These are phyloP conservation scores for Lampropteryx suffumata DNA, from an alignment of 2,888 invertebrate genomes.

Conservation along the genomic window DNA sequence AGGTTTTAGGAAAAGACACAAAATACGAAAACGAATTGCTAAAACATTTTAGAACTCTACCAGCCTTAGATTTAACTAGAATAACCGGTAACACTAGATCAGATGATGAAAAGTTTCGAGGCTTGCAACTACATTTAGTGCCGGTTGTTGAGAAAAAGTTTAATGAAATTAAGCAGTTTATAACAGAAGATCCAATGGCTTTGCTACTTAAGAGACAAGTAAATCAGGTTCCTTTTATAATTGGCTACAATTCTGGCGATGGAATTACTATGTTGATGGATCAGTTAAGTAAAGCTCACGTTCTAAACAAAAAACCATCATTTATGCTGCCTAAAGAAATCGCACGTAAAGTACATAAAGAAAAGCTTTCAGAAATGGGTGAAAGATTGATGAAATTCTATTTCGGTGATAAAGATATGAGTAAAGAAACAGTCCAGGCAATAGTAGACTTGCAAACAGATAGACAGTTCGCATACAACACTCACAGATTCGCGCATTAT, in stretches of 20 bases:
- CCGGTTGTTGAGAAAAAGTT: constrained; percentile 58
- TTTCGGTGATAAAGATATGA: constrained; percentile 42
- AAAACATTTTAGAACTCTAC: neutral
- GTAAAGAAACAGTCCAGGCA: constrained; percentile 34
- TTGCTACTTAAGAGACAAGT: constrained; percentile 44
- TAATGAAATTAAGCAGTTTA: constrained; percentile 47
- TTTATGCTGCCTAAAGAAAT: constrained; percentile 52
- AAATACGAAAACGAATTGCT: constrained; percentile 9
- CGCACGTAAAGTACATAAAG: constrained; percentile 37
- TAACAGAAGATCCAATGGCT: constrained; percentile 47
- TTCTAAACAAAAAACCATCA: constrained; percentile 44
- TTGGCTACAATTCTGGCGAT: constrained; percentile 57
- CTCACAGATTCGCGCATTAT: constrained; percentile 49
- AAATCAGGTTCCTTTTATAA: constrained; percentile 50
- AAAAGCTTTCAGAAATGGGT: constrained; percentile 45
- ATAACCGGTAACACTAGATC: constrained; percentile 43
- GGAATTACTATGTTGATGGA: constrained; percentile 44
- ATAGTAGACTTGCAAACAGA: constrained; percentile 48
- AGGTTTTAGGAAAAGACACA: constrained; percentile 13
- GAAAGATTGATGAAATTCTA: constrained; percentile 50
- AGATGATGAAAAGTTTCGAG: constrained; percentile 47
- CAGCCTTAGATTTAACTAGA: constrained; percentile 38
- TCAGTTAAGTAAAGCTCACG: constrained; percentile 40
- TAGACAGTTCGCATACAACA: constrained; percentile 46
- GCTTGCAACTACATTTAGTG: constrained; percentile 49